Evolutionary conservation across 2,797 vertebrate genomes (phyloP), one percentile per base, ranked within the genome.

Genomic region (Sebastolobus altivelis): DNA sequence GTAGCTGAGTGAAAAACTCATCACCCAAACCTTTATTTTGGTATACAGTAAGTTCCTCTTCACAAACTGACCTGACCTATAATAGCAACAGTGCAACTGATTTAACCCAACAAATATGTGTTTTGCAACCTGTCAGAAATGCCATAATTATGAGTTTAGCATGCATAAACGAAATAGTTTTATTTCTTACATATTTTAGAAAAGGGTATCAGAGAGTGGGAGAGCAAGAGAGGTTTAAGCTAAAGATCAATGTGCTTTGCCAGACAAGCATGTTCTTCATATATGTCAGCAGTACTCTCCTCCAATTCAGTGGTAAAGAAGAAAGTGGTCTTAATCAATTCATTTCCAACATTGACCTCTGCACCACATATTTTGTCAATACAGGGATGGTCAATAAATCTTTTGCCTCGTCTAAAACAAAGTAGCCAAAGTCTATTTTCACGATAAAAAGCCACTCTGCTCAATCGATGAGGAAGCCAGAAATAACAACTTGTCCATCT

Each of bases 391-490:
- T 81, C 69, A 6, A 89, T 83, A 84, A 81, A 92, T 90, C 83
- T 84, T 83, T 79, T 77, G 22, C 38, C 56, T 80, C 6, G 29
- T 83, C 71, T 75, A 63, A 80, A 81, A 72, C 18, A 14, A 72
- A 77, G 68, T 22, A 76, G 62, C 60, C 52, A 3, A 46, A 78
- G 68, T 71, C 81, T 61, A 79, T 85, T 83, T 84, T 83, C 68
- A 79, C 4, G 14, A 88, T 75, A 85, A 85, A 87, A 86, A 82
- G 58, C 65, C 76, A 75, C 81, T 84, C 65, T 56, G 4, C 52
- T 79, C 58, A 80, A 86, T 90, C 85, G 1, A 92, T 87, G 40
- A 62, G 20, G 49, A 49, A 80, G 55, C 12, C 78, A 74, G 38
- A 82, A 87, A 84, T 71, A 89, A 60, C 5, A 60, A 77, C 31